These are phyloP conservation scores for Carabus problematicus DNA, from an alignment of 2,888 invertebrate genomes.

Conservation along the genomic window DNA sequence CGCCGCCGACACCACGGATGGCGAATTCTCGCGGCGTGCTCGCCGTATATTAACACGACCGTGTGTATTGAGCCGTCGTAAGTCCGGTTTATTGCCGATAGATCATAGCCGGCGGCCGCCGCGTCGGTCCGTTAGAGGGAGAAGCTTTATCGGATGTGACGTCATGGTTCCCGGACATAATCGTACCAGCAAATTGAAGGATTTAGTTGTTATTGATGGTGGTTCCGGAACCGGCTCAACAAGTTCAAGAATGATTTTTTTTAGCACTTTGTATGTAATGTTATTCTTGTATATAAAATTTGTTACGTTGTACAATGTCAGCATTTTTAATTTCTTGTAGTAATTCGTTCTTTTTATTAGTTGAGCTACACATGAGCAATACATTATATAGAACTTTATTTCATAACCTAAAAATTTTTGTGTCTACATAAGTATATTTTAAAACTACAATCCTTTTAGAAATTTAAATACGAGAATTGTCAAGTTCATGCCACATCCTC, in stretches of 20 bases:
- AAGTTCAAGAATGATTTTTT: conserved; percentile 31
- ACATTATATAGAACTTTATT: no score
- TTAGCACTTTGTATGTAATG: conserved; percentile 2
- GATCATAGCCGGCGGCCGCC: conserved; percentile 32
- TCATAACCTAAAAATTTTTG: no score
- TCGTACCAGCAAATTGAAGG: conserved; percentile 42
- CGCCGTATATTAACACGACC: conserved; percentile 33
- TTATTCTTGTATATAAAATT: neutral
- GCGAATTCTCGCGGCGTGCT: conserved; percentile 18
- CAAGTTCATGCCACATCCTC: no score
- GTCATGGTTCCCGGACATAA: conserved; percentile 36
- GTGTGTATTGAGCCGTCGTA: conserved; percentile 42
- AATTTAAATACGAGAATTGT: no score
- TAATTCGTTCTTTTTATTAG: no score
- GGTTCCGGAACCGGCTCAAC: conserved; percentile 23
- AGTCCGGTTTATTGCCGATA: conserved; percentile 42
- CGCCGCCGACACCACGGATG: neutral
- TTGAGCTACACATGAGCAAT: no score
- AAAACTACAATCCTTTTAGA: no score
- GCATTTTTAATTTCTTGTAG: no score
- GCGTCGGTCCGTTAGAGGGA: conserved; percentile 8
- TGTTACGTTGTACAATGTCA: no score
- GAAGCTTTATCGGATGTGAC: conserved; percentile 35
- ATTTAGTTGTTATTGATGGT: conserved; percentile 40
- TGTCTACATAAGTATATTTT: no score